Percentiles rank a stretch among this genome's conserved stretches.
Conservation (phyloP, 2,797 vertebrate genomes). For the Pangasius macronema region DNA sequence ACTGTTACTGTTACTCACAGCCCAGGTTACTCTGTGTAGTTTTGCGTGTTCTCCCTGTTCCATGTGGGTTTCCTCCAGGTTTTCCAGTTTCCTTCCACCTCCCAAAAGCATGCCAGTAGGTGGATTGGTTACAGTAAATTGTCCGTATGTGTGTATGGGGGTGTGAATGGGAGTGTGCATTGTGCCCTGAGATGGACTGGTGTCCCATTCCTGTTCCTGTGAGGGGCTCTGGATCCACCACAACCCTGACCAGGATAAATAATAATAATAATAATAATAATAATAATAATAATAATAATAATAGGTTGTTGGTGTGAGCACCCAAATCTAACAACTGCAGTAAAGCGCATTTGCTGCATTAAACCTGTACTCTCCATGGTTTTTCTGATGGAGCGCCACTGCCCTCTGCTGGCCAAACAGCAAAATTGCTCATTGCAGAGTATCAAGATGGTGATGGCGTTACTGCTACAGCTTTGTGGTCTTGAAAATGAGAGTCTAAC, state of each 20-base stretch:
- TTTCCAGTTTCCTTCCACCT: background rate
- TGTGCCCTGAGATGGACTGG: background rate
- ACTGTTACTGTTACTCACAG: background rate
- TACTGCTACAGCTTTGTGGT: background rate
- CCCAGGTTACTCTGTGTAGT: background rate
- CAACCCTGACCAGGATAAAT: background rate
- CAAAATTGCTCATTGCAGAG: background rate
- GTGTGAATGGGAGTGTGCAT: background rate
- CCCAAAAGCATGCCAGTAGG: background rate
- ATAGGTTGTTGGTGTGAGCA: background rate
- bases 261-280: background rate
- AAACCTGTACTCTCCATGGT: no score
- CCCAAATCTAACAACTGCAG: background rate
- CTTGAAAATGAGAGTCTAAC: background rate
- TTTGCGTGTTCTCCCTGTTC: background rate
- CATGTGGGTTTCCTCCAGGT: background rate
- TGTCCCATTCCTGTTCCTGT: background rate
- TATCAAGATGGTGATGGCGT: background rate
- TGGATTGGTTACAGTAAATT: background rate
- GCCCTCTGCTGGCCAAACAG: conserved; percentile 49
- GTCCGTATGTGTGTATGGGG: background rate
- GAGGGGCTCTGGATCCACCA: background rate
- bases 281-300: background rate
- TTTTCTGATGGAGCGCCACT: conserved; percentile 32
- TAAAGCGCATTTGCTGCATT: no score